These are phyloP conservation scores for Clunio marinus DNA, from an alignment of 2,888 invertebrate species.

Conservation along the genomic window DNA sequence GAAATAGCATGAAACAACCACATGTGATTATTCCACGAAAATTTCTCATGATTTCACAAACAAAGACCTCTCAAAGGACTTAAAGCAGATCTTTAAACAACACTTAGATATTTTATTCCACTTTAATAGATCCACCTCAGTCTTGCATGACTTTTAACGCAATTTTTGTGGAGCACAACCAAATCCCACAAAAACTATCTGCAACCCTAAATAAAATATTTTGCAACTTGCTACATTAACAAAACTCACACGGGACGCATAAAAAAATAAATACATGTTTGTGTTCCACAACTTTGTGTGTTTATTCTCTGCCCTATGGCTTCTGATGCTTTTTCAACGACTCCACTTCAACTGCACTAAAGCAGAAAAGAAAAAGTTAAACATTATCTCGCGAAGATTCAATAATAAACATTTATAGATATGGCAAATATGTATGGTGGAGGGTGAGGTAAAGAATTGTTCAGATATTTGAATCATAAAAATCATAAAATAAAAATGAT, in stretches of 20 bases:
- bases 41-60: too few species aligned
- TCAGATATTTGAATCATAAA: not conserved
- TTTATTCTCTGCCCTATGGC: not conserved
- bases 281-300: not conserved
- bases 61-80: too few species aligned
- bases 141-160: too few species aligned
- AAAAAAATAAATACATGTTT: slow-evolving; percentile 5
- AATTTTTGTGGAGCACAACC: too few species aligned
- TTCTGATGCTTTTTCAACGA: not conserved
- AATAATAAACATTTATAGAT: too few species aligned
- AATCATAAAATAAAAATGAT: not conserved
- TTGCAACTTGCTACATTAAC: slow-evolving; percentile 1
- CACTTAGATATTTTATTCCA: too few species aligned
- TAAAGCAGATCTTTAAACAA: too few species aligned
- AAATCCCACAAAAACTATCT: too few species aligned
- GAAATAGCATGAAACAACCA: too few species aligned
- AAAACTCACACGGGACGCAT: not conserved
- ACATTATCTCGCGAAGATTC: not conserved
- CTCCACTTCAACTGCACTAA: not conserved
- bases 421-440: too few species aligned
- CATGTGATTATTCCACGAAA: too few species aligned
- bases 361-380: not conserved
- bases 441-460: not conserved
- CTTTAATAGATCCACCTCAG: too few species aligned
- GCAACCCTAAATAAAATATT: not conserved